Conservation (phyloP, 2,113 vertebrate species). For the Toxotes chatareus region DNA sequence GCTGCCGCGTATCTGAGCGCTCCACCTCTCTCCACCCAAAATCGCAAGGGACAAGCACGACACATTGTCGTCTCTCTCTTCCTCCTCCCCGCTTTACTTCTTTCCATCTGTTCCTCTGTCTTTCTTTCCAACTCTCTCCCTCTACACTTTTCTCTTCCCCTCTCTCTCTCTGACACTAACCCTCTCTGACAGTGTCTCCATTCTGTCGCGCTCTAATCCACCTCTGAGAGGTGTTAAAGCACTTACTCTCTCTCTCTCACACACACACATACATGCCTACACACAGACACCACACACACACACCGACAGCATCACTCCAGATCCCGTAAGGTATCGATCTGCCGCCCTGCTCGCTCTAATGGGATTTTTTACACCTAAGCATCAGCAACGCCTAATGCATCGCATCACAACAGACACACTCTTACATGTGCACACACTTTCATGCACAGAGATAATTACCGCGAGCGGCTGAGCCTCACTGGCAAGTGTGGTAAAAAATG, state of each 20-base stretch:
- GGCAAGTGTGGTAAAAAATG: slow-evolving; percentile 83
- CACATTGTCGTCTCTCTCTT: slow-evolving; percentile 29
- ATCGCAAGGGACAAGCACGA: slow-evolving; percentile 35
- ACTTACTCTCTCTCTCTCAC: slow-evolving; percentile 78
- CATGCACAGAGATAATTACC: slow-evolving; percentile 57
- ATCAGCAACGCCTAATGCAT: slow-evolving; percentile 77
- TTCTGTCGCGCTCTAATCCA: slow-evolving; percentile 90
- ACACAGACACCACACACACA: slow-evolving; percentile 66
- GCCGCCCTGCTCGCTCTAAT: slow-evolving; percentile 74
- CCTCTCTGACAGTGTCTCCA: slow-evolving; percentile 87
- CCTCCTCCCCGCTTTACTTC: not conserved
- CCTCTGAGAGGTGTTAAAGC: slow-evolving; percentile 89
- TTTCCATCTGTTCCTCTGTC: not conserved
- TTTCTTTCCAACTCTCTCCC: slow-evolving; percentile 19
- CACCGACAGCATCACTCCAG: slow-evolving; percentile 80
- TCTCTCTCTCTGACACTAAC: slow-evolving; percentile 83
- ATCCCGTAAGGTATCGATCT: slow-evolving; percentile 88
- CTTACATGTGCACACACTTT: slow-evolving; percentile 22
- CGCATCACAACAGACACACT: slow-evolving; percentile 47
- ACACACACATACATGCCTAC: slow-evolving; percentile 24
- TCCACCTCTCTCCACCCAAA: slow-evolving; percentile 12
- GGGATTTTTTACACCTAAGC: slow-evolving; percentile 87
- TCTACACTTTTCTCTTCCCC: slow-evolving; percentile 27
- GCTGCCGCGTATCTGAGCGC: not conserved
- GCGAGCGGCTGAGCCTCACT: slow-evolving; percentile 37